Evolutionary conservation across 2,113 vertebrate genomes (phyloP).

Genomic region (Equus przewalskii): DNA sequence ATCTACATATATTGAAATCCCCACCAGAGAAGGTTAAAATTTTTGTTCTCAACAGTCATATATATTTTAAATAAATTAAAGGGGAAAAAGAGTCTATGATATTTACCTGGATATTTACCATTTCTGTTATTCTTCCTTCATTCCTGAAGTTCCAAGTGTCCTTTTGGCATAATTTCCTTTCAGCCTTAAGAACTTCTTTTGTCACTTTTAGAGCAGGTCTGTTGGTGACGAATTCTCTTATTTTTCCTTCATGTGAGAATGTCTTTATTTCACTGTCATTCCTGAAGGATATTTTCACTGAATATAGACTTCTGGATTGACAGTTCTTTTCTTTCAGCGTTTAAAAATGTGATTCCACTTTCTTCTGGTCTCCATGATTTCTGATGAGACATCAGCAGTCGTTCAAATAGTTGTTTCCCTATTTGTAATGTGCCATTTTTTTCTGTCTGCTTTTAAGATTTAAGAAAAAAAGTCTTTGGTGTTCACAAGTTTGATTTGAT

Average conservation of each 20-base stretch:
- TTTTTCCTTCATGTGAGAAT: not conserved
- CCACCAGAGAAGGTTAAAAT: not conserved
- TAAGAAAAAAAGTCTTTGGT: not conserved
- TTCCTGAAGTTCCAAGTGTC: not conserved
- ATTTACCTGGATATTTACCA: not conserved
- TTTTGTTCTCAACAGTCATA: not conserved
- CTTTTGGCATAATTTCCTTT: not conserved
- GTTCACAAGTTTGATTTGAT: not conserved
- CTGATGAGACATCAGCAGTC: not conserved
- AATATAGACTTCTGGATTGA: not conserved
- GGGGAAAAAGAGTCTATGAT: not conserved
- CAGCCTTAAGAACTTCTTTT: not conserved
- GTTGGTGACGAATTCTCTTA: not conserved
- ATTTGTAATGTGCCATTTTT: not conserved
- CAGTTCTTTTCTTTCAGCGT: not conserved
- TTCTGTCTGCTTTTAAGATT: not conserved
- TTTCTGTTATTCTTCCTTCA: not conserved
- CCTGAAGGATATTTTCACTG: not conserved
- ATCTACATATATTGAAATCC: not conserved
- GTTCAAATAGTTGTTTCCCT: not conserved
- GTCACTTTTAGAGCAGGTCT: not conserved
- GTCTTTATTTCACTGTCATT: constrained; percentile 1
- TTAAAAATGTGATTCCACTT: not conserved
- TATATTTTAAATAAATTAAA: not conserved
- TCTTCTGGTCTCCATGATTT: not conserved